Conservation (phyloP, 1,140 invertebrate genomes). For the Zophobas atratus region DNA sequence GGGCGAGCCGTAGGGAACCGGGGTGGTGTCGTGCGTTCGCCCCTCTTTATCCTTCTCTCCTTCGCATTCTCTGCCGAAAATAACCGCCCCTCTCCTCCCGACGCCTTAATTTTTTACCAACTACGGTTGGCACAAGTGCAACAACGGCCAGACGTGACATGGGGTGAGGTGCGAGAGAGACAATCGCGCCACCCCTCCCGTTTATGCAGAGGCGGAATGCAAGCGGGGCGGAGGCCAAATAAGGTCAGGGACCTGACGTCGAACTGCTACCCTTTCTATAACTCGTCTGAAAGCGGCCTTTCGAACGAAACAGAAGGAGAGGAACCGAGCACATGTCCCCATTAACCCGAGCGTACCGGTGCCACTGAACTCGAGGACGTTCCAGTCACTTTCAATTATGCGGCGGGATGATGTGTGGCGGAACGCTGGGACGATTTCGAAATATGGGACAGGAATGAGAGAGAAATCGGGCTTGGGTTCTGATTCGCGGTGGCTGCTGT, state of each 20-base stretch:
- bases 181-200: conserved; percentile 39
- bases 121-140: conserved; percentile 35
- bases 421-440: not conserved
- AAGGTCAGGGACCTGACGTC: conserved; percentile 64
- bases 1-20: not conserved
- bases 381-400: conserved; percentile 60
- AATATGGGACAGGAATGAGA: not conserved
- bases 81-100: not conserved
- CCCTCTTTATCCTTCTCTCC: not conserved
- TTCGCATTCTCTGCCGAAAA: not conserved
- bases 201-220: conserved; percentile 58
- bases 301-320: not conserved
- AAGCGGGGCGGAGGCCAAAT: conserved; percentile 58
- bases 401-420: conserved; percentile 32
- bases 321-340: conserved; percentile 51
- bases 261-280: conserved; percentile 27
- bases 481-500: no score
- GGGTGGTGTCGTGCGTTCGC: not conserved
- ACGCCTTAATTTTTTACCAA: not conserved
- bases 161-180: conserved; percentile 43
- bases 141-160: conserved; percentile 33
- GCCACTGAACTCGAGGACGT: conserved; percentile 59
- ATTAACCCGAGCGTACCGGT: conserved; percentile 58
- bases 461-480: not conserved
- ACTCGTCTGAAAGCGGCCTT: conserved; percentile 43